These are phyloP conservation scores for Dendropsophus ebraccatus DNA, from an alignment of 2,113 vertebrate species.

Conservation along the genomic window DNA sequence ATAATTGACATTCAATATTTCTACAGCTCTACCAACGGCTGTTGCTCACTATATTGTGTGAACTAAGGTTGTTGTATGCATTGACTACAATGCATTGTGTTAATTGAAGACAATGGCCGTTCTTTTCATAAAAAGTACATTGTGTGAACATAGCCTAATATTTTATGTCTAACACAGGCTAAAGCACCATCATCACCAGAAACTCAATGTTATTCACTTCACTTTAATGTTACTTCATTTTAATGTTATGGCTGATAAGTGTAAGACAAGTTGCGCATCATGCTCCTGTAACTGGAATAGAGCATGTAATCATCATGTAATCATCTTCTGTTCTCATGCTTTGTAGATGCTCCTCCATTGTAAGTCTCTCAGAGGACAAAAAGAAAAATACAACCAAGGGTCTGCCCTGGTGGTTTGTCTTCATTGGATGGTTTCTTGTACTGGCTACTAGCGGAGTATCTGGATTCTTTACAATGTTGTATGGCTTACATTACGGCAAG, in stretches of 20 bases:
- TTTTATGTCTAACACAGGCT: too few relatives aligned
- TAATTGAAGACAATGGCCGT: too few relatives aligned
- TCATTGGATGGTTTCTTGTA: constrained; percentile 89
- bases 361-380: constrained; percentile 64
- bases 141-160: too few relatives aligned
- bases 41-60: too few relatives aligned
- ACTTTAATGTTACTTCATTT: too few relatives aligned
- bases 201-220: too few relatives aligned
- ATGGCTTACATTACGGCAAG: constrained; percentile 87
- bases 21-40: too few relatives aligned
- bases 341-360: constrained; percentile 64
- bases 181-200: too few relatives aligned
- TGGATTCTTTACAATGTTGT: constrained; percentile 92
- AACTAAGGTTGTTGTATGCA: too few relatives aligned
- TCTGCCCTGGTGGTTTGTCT: constrained; percentile 92
- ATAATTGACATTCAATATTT: too few relatives aligned
- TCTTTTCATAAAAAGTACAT: too few relatives aligned
- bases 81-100: too few relatives aligned
- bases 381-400: constrained; percentile 72
- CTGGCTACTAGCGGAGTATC: constrained; percentile 81
- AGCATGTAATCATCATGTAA: not conserved
- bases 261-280: not conserved
- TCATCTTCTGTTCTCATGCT: constrained; percentile 46
- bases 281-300: not conserved
- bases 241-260: not conserved